Evolutionary conservation across 2,797 vertebrate genomes (phyloP).

Genomic region (Falco cherrug): DNA sequence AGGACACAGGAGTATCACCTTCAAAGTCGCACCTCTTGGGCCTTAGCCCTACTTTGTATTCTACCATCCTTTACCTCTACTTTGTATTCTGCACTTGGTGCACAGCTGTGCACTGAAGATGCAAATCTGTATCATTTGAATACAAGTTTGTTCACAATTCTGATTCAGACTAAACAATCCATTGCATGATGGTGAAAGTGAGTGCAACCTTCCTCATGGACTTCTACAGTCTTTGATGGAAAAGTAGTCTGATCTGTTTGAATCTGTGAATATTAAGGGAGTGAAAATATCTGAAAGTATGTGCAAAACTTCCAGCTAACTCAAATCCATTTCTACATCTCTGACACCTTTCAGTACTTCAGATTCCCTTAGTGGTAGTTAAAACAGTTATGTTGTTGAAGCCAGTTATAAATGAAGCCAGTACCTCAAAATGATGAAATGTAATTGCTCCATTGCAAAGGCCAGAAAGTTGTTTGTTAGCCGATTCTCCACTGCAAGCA

Average conservation of each 20-base stretch:
- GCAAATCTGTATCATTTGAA: slow-evolving; percentile 44
- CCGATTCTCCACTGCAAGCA: slow-evolving; percentile 80
- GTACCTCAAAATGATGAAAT: slow-evolving; percentile 78
- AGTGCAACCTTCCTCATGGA: background rate
- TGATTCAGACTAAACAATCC: slow-evolving; percentile 17
- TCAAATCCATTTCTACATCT: slow-evolving; percentile 21
- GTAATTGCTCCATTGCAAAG: slow-evolving; percentile 76
- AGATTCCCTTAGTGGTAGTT: background rate
- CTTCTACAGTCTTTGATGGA: slow-evolving; percentile 40
- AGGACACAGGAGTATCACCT: slow-evolving; percentile 8
- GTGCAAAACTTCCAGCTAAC: slow-evolving; percentile 37
- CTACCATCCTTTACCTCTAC: background rate
- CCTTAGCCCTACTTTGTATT: background rate
- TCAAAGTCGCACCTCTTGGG: slow-evolving; percentile 57
- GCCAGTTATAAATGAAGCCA: slow-evolving; percentile 48
- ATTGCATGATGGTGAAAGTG: background rate
- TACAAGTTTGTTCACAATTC: slow-evolving; percentile 51
- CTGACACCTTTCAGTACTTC: slow-evolving; percentile 48
- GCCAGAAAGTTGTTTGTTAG: slow-evolving; percentile 70
- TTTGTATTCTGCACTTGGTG: background rate
- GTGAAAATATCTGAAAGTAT: slow-evolving; percentile 29
- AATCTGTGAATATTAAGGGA: slow-evolving; percentile 24
- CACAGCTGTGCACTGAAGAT: background rate
- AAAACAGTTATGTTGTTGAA: slow-evolving; percentile 29
- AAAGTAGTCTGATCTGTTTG: slow-evolving; percentile 35